Evolutionary conservation across 2,797 vertebrate genomes (phyloP).

Genomic region (Decapterus maruadsi): DNA sequence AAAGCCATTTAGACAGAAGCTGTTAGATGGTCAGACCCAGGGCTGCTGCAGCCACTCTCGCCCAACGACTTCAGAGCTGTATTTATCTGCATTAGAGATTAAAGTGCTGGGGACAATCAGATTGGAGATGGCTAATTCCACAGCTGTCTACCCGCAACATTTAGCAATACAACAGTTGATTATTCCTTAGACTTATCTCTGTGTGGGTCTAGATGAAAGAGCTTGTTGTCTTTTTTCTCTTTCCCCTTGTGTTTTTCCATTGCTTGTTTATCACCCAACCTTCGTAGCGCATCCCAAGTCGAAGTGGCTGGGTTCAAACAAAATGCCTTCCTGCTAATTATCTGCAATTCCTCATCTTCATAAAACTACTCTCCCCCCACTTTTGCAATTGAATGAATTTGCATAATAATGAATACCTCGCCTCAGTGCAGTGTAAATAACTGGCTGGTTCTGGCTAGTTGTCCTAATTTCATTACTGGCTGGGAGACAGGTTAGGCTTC

Average conservation of each 20-base stretch:
- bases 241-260: constrained; percentile 72
- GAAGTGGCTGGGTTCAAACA: constrained; percentile 86
- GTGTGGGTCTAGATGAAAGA: constrained; percentile 84
- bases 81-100: constrained; percentile 76
- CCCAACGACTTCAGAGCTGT: constrained; percentile 59
- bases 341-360: constrained; percentile 84
- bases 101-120: constrained; percentile 74
- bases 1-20: constrained; percentile 70
- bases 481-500: constrained; percentile 65
- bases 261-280: constrained; percentile 86
- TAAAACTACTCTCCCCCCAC: constrained; percentile 69
- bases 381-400: constrained; percentile 85
- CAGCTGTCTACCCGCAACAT: constrained; percentile 70
- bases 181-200: constrained; percentile 76
- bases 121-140: constrained; percentile 77
- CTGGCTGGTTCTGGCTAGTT: constrained; percentile 68
- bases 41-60: constrained; percentile 50
- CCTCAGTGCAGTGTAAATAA: constrained; percentile 76
- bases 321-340: constrained; percentile 86
- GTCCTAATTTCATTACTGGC: constrained; percentile 80
- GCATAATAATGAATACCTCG: constrained; percentile 85
- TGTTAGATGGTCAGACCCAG: constrained; percentile 63
- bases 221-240: constrained; percentile 62
- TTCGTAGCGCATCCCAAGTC: constrained; percentile 74
- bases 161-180: constrained; percentile 73